Evolutionary conservation across 2,113 vertebrate genomes (phyloP).

Genomic region (Tupaia tana): DNA sequence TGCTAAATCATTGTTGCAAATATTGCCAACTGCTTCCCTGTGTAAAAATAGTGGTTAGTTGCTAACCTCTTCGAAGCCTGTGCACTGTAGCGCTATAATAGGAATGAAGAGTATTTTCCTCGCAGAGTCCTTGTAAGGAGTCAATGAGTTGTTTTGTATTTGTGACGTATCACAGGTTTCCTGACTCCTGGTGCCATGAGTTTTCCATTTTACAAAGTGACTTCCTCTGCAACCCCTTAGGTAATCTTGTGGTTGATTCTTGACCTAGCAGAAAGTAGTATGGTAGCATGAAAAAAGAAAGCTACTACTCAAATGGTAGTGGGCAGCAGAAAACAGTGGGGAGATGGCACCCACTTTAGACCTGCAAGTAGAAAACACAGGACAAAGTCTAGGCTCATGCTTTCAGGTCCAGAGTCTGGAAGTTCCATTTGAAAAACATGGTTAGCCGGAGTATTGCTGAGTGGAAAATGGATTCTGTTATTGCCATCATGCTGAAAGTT

Average conservation of each 20-base stretch:
- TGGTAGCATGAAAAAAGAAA: neutral
- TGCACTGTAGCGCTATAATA: neutral
- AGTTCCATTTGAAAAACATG: neutral
- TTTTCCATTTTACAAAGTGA: neutral
- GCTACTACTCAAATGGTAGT: neutral
- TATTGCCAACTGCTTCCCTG: neutral
- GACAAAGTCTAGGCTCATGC: neutral
- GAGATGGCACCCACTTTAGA: neutral
- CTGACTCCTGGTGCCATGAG: neutral
- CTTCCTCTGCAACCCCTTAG: neutral
- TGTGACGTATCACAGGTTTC: neutral
- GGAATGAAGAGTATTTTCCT: neutral
- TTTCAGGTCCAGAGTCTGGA: neutral
- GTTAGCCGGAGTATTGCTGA: neutral
- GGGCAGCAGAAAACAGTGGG: neutral
- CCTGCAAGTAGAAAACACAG: neutral
- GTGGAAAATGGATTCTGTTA: neutral
- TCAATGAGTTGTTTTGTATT: neutral
- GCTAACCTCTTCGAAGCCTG: neutral
- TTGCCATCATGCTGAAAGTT: neutral
- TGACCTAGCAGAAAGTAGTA: neutral
- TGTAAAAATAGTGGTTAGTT: too few relatives aligned
- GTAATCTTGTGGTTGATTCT: neutral
- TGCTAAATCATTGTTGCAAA: neutral
- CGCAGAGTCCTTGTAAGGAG: neutral